phyloP scores from a whole-genome alignment of 2,113 vertebrate species.

The Pardalotus punctatus region DNA sequence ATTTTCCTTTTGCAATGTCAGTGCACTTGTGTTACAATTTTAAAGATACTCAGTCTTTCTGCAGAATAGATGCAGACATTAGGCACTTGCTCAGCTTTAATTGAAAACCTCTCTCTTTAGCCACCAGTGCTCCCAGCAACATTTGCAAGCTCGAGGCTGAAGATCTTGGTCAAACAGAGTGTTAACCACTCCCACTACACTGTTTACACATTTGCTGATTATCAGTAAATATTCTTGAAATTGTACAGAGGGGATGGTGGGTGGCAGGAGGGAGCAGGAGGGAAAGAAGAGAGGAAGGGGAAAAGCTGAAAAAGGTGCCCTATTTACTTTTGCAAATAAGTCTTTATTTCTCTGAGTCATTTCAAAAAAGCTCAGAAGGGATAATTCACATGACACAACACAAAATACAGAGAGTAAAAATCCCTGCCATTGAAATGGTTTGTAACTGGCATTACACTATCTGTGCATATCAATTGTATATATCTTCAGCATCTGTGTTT shows the following conservation, averaged over 20 bases:
- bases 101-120: conserved; percentile 61
- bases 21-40: conserved; percentile 22
- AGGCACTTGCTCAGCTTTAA: conserved; percentile 20
- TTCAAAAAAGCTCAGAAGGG: background rate
- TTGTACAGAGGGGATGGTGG: background rate
- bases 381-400: background rate
- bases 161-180: conserved; percentile 10
- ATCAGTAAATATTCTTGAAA: conserved; percentile 15
- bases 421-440: background rate
- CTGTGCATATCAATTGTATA: background rate
- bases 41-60: conserved; percentile 45
- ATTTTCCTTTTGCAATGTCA: conserved; percentile 31
- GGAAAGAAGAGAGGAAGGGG: background rate
- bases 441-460: background rate
- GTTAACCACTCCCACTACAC: background rate
- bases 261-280: background rate
- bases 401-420: background rate
- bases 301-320: background rate
- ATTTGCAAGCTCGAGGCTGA: conserved; percentile 32
- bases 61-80: conserved; percentile 39
- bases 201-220: background rate
- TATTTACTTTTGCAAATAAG: background rate
- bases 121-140: conserved; percentile 44
- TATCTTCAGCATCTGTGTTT: background rate
- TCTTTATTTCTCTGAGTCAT: background rate